A percentile compares a stretch with the other conserved stretches of the same genome.
Conservation (phyloP, 2,113 vertebrate genomes). For the Amblyornis subalaris region DNA sequence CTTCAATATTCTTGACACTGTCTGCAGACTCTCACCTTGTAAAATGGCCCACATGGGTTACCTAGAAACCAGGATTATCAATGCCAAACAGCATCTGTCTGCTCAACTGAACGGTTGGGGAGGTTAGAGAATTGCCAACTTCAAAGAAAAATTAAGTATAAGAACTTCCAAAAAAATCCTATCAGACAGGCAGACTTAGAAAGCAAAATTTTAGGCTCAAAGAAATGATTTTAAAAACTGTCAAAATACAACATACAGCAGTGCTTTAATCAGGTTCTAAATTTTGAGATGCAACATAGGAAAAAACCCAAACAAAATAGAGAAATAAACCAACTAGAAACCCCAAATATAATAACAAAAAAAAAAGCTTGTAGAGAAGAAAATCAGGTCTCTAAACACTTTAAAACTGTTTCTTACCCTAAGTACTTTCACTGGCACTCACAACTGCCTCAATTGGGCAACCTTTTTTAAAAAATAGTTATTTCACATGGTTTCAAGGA, state of each 20-base stretch:
- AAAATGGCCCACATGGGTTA: background rate
- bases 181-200: background rate
- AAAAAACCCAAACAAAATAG: background rate
- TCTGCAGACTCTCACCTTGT: background rate
- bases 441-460: background rate
- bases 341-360: background rate
- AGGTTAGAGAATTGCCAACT: background rate
- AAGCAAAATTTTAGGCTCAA: background rate
- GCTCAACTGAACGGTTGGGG: background rate
- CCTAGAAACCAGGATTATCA: background rate
- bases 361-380: background rate
- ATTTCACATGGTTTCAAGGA: background rate
- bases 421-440: background rate
- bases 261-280: background rate
- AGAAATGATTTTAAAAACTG: background rate
- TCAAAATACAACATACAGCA: background rate
- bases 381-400: background rate
- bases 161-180: background rate
- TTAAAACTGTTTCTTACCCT: background rate
- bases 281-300: background rate
- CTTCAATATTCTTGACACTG: background rate
- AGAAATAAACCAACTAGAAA: background rate
- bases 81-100: background rate
- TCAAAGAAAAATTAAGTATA: background rate
- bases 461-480: background rate